phyloP scores from a whole-genome alignment of 2,888 invertebrate genomes.

The Drosophila parthenogenetica region DNA sequence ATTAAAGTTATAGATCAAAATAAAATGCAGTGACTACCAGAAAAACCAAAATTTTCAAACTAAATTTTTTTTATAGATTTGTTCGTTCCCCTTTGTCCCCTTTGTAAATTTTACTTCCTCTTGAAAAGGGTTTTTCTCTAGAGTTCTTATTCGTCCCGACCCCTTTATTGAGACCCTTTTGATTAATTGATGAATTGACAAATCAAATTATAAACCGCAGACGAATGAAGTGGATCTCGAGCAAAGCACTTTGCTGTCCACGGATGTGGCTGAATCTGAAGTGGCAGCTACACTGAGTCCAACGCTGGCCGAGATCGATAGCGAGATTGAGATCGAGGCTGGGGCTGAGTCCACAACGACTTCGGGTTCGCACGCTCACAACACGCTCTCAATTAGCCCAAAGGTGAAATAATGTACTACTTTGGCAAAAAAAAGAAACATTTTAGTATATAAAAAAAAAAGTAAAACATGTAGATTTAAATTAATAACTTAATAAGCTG shows the following conservation, averaged over 20 bases:
- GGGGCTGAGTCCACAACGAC: conserved; percentile 56
- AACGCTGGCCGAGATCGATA: conserved; percentile 35
- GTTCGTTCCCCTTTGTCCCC: no score
- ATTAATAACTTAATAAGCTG: conserved; percentile 47
- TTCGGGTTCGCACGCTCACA: conserved; percentile 40
- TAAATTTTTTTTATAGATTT: no score
- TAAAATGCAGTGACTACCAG: no score
- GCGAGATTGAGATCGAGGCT: conserved; percentile 49
- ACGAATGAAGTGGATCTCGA: conserved; percentile 59
- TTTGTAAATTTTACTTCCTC: no score
- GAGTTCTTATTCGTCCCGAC: background rate
- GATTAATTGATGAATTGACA: conserved; percentile 12
- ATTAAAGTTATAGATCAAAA: no score
- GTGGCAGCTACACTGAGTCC: conserved; percentile 39
- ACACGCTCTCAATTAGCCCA: conserved; percentile 63
- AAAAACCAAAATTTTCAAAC: no score
- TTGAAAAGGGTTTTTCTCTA: no score
- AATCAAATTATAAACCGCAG: conserved; percentile 55
- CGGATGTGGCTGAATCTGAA: conserved; percentile 58
- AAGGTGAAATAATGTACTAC: conserved; percentile 60
- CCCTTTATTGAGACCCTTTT: background rate
- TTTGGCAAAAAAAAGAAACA: conserved; percentile 17
- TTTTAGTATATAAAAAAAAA: conserved; percentile 31
- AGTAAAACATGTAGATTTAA: conserved; percentile 7
- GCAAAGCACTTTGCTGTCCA: conserved; percentile 53